Percentiles rank a stretch among this genome's conserved stretches.
Evolutionary conservation across 1,140 invertebrate species (phyloP).

Genomic region (Caenorhabditis remanei): DNA sequence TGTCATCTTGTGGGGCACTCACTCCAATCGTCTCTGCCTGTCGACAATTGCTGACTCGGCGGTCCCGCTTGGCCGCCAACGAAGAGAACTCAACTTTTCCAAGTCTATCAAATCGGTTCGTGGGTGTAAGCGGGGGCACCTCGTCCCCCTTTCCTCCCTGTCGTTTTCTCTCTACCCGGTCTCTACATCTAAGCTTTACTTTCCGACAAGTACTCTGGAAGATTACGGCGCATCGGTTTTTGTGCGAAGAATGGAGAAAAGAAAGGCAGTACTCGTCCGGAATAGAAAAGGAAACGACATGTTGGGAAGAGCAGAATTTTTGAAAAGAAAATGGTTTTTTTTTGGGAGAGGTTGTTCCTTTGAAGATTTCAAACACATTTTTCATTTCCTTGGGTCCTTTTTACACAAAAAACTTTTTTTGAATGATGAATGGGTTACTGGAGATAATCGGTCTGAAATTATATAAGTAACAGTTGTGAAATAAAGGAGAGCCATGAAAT

Average conservation of each 20-base stretch:
- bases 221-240: constrained; percentile 56
- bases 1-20: constrained; percentile 14
- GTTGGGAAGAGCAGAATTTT: constrained; percentile 44
- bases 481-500: too few relatives aligned
- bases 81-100: constrained; percentile 49
- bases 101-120: constrained; percentile 44
- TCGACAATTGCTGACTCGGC: constrained; percentile 10
- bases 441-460: too few relatives aligned
- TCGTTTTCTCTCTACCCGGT: not conserved
- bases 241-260: constrained; percentile 38
- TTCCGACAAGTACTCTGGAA: constrained; percentile 55
- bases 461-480: too few relatives aligned
- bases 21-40: constrained; percentile 24
- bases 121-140: constrained; percentile 27
- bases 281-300: constrained; percentile 39
- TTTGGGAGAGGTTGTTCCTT: not conserved
- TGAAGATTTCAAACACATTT: not conserved
- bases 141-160: not conserved
- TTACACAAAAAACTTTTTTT: not conserved
- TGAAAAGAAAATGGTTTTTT: constrained; percentile 26
- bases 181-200: constrained; percentile 47
- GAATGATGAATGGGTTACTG: too few relatives aligned
- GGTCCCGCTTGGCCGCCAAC: not conserved
- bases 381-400: not conserved
- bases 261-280: constrained; percentile 46